Evolutionary conservation across 2,797 vertebrate genomes (phyloP).

Genomic region (Gymnocypris eckloni): DNA sequence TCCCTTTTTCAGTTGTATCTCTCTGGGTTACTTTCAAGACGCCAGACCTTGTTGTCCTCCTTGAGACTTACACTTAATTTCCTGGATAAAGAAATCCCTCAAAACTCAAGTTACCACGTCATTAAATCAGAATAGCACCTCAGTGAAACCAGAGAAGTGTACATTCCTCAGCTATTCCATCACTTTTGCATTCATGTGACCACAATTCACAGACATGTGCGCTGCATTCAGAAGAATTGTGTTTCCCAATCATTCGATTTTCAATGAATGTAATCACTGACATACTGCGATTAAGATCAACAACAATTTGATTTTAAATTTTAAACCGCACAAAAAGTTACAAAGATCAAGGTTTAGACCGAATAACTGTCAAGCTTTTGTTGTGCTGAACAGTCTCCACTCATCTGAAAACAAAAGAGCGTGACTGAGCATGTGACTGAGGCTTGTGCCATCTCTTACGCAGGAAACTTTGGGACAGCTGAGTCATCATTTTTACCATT

Average conservation of each 20-base stretch:
- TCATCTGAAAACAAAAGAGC: constrained; percentile 13
- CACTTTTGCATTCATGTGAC: not conserved
- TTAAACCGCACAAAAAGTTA: not conserved
- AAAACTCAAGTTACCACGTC: not conserved
- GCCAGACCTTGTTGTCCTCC: not conserved
- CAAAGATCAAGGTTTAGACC: not conserved
- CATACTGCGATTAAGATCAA: not conserved
- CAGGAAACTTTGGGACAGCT: not conserved
- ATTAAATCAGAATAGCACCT: not conserved
- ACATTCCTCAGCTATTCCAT: constrained; percentile 13
- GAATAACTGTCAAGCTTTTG: not conserved
- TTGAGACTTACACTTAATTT: not conserved
- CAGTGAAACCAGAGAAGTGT: not conserved
- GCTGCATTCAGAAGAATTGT: not conserved
- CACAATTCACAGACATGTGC: not conserved
- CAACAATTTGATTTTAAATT: not conserved
- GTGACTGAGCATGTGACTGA: constrained; percentile 30
- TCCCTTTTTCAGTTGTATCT: not conserved
- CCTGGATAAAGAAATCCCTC: not conserved
- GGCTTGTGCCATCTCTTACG: not conserved
- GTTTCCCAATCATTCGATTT: too few species aligned
- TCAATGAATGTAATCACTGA: too few species aligned
- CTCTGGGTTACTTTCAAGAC: not conserved
- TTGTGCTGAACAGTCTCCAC: not conserved
- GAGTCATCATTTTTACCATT: constrained; percentile 6